Evolutionary conservation across 2,113 vertebrate genomes (phyloP).

Genomic region (Pholis gunnellus): DNA sequence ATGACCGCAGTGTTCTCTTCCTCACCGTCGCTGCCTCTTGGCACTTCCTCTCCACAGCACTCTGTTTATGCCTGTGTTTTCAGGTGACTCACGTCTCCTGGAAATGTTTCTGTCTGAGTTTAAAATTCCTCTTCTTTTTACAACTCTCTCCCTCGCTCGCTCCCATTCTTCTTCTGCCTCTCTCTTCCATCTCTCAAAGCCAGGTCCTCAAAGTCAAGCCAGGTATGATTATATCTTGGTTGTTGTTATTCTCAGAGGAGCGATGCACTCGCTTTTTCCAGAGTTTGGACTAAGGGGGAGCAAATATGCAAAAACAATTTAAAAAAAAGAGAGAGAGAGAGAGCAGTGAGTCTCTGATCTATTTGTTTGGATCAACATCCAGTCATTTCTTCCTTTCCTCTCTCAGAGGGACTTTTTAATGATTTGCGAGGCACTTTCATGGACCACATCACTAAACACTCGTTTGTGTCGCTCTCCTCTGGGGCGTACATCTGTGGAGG

Average conservation of each 20-base stretch:
- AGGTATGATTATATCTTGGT: constrained; percentile 79
- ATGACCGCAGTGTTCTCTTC: constrained; percentile 38
- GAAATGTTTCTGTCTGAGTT: constrained; percentile 80
- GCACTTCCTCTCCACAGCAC: constrained; percentile 29
- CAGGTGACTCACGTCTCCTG: constrained; percentile 80
- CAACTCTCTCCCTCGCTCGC: constrained; percentile 48
- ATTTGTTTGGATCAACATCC: constrained; percentile 61
- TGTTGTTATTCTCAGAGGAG: constrained; percentile 66
- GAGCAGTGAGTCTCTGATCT: constrained; percentile 31
- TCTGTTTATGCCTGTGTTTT: constrained; percentile 61
- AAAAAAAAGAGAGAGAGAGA: neutral
- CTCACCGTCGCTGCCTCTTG: constrained; percentile 25
- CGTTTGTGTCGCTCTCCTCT: constrained; percentile 46
- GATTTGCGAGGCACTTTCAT: constrained; percentile 63
- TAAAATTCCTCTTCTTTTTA: constrained; percentile 75
- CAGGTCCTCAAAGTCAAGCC: constrained; percentile 66
- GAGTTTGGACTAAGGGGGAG: constrained; percentile 36
- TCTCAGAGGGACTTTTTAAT: constrained; percentile 58
- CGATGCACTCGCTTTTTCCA: constrained; percentile 66
- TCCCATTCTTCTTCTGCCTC: constrained; percentile 41
- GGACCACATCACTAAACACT: constrained; percentile 46
- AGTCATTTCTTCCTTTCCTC: constrained; percentile 74
- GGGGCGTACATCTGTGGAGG: constrained; percentile 36
- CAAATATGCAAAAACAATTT: constrained; percentile 43
- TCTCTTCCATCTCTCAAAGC: constrained; percentile 56